Base-by-base conservation (phyloP, 1,140 invertebrate genomes). In the Bombus pascuorum region DNA sequence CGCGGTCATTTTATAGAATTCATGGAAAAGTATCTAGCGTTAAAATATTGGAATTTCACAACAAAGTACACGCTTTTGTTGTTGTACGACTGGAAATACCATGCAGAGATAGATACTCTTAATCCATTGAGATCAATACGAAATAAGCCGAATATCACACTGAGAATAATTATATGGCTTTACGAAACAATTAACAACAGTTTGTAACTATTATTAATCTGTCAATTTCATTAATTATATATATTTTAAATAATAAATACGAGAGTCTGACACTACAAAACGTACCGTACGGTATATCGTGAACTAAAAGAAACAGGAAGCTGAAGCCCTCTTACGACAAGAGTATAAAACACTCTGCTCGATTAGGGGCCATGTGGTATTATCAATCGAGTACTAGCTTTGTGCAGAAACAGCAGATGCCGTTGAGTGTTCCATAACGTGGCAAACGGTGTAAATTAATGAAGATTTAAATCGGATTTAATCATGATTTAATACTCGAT, bases 291-390 rank as follows among this genome's bases (percentile, higher is more conserved):
- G 0, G 76, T 91, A 28, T 88, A 90, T 71, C 89, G 59, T 68
- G 74, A 83, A 87, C 90, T 84, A 83, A 93, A 92, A 92, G 91
- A 92, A 91, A 81, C 80, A 91, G 86, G 84, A 90, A 92, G 88
- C 81, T 57, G 62, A 57, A 70, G 57, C 83, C 86, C 81, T 47
- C 86, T 77, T 57, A 34, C 53, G 81, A 37, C 10, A n/a, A 32
- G n/a, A 3, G 2, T 18, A 34, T 59, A 9, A 79, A 62, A 74
- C 6, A 12, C 32, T 42, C 3, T 32, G 3, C 5, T 28, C 32
- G 42, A 42, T 77, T 57, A 37, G 13, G 6, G 53, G 22, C 13
- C 12, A 25, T 28, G 9, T 22, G n/a, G 9, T 62, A 18, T 65
- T 65, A 8, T n/a, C 72, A 25, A 47, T 13, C 1, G 25, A n/a